These are phyloP conservation scores for Xestia sexstrigata DNA, from an alignment of 2,888 invertebrate genomes.

Conservation along the genomic window DNA sequence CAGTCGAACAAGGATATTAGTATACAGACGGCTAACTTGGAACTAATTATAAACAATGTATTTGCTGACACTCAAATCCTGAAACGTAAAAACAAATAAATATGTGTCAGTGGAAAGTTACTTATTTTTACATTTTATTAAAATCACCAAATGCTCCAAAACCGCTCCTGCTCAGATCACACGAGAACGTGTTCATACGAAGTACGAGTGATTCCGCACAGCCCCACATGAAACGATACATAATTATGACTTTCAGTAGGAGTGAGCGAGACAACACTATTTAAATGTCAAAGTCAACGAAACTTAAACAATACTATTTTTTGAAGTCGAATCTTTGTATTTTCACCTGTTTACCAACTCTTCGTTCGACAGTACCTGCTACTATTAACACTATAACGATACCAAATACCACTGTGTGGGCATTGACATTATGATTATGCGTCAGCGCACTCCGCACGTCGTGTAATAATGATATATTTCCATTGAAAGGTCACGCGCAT, in stretches of 20 bases:
- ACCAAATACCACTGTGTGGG: constrained; percentile 1
- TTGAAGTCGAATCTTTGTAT: not conserved
- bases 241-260: not conserved
- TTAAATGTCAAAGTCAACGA: too few relatives aligned
- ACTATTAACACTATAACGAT: not conserved
- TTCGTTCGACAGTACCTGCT: not conserved
- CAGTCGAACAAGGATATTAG: not conserved
- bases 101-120: not conserved
- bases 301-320: not conserved
- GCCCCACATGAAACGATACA: not conserved
- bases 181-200: not conserved
- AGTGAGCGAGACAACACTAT: not conserved
- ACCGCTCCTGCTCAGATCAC: not conserved
- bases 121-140: not conserved
- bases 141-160: not conserved
- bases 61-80: not conserved
- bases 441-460: constrained; percentile 43
- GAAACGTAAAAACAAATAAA: not conserved
- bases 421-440: constrained; percentile 37
- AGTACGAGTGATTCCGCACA: not conserved
- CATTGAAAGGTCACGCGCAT: constrained; percentile 50
- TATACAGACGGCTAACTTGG: not conserved
- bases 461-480: constrained; percentile 55
- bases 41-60: not conserved
- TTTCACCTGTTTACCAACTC: not conserved